Base-by-base conservation (phyloP, 2,113 vertebrate species). In the Proteles cristata region DNA sequence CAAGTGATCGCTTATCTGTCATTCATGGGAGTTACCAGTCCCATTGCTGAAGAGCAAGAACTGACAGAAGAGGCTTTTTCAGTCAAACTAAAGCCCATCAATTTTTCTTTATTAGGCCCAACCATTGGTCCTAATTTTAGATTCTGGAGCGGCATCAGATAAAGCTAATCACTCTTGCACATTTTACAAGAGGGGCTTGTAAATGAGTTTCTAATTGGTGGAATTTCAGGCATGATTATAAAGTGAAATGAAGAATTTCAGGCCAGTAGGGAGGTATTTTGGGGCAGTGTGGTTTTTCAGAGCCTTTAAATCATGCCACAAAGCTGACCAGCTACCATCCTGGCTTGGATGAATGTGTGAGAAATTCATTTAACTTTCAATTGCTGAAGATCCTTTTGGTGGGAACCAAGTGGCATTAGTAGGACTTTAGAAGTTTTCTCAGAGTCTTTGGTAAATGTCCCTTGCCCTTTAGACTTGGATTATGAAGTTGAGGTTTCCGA, bases 111-210 rank as follows among this genome's bases (percentile, higher is more conserved):
- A 98, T 97, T 96, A 98, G 85, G 85, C 88, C 90, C 66, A 98
- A 95, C 94, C 76, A 97, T 91, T 90, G 98, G 95, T 97, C 96
- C 95, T 98, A 98, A 98, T 98, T 98, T 97, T 98, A 98, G 98
- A 97, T 96, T 95, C 94, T 97, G 96, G 93, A 97, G 33, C 33
- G 0, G 96, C 95, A 97, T 94, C 96, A 97, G 97, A 97, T 98
- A 98, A 97, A 96, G 96, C 96, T 97, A 96, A 98, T 98, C 98
- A 96, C 94, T 96, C 95, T 97, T 94, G 95, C 94, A 96, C 93
- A 97, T 98, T 98, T 98, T 98, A 97, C 96, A 97, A 98, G 97
- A 97, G 96, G 94, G 96, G 84, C 97, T 97, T 98, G 77, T 97
- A 97, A 97, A 97, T 97, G 96, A 96, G 88, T 93, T 97, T 96